phyloP scores from a whole-genome alignment of 92 coral and sea anemone genomes.

The Siderastrea siderea region DNA sequence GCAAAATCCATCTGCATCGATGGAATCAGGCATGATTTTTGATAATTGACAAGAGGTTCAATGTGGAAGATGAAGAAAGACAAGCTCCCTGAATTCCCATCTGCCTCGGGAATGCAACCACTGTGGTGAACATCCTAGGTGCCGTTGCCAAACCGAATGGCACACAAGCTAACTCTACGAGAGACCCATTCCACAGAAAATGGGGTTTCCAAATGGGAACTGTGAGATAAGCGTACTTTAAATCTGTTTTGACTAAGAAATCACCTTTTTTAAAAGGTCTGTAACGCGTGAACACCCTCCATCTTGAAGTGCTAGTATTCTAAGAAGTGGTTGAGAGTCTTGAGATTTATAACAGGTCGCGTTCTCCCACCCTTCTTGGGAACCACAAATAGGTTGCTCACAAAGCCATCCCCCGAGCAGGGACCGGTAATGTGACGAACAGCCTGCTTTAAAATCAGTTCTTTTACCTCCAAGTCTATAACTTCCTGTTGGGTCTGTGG shows the following conservation, averaged over 20 bases:
- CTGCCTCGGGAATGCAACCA: too few relatives aligned
- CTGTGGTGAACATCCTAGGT: neutral
- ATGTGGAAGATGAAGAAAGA: too few relatives aligned
- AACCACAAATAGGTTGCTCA: conserved; percentile 41
- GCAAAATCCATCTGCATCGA: too few relatives aligned
- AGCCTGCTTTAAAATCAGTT: too few relatives aligned
- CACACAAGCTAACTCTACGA: neutral
- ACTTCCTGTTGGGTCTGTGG: neutral
- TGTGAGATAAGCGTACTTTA: neutral
- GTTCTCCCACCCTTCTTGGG: conserved; percentile 45
- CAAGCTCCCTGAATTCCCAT: too few relatives aligned
- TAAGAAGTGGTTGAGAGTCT: conserved; percentile 32
- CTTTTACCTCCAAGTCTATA: neutral
- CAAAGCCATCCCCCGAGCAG: neutral
- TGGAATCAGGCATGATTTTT: too few relatives aligned
- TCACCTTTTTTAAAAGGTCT: neutral
- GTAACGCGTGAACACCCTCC: conserved; percentile 45
- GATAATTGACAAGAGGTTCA: too few relatives aligned
- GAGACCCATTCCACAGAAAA: neutral
- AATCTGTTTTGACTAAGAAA: neutral
- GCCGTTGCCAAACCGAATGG: neutral
- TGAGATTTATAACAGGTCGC: conserved; percentile 46
- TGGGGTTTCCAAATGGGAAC: neutral
- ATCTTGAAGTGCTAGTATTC: conserved; percentile 56
- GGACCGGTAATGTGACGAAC: neutral